Conservation (phyloP, 1,140 invertebrate genomes). For the Procambarus virginalis region DNA sequence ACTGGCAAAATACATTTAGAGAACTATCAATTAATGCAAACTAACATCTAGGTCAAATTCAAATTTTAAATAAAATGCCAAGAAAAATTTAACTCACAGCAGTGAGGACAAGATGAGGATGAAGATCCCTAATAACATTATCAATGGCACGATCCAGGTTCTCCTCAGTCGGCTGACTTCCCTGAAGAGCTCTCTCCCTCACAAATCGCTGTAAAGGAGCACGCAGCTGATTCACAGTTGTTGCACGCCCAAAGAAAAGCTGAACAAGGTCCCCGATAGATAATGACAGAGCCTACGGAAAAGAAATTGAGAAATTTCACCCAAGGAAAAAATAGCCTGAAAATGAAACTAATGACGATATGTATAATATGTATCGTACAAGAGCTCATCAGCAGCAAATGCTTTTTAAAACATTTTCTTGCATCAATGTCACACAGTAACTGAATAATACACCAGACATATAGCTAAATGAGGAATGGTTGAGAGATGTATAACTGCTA, state of each 20-base stretch:
- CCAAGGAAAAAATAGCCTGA: too few relatives aligned
- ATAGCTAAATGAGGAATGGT: too few relatives aligned
- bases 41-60: too few relatives aligned
- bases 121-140: slow-evolving; percentile 51
- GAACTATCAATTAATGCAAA: too few relatives aligned
- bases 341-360: too few relatives aligned
- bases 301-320: too few relatives aligned
- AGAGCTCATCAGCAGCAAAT: background rate
- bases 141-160: slow-evolving; percentile 56
- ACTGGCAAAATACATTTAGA: too few relatives aligned
- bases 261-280: slow-evolving; percentile 57
- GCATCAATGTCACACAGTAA: too few relatives aligned
- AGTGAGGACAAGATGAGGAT: slow-evolving; percentile 53
- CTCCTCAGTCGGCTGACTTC: slow-evolving; percentile 48
- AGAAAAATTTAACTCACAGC: slow-evolving; percentile 20
- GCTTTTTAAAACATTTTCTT: too few relatives aligned
- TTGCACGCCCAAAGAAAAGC: slow-evolving; percentile 58
- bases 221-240: slow-evolving; percentile 54
- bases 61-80: too few relatives aligned
- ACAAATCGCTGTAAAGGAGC: slow-evolving; percentile 46
- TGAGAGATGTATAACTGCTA: too few relatives aligned
- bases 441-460: too few relatives aligned
- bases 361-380: background rate
- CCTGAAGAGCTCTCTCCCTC: slow-evolving; percentile 47
- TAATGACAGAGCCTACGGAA: slow-evolving; percentile 35